Conservation (phyloP, 2,888 invertebrate species). For the Drosophila nr. perissopoda region DNA sequence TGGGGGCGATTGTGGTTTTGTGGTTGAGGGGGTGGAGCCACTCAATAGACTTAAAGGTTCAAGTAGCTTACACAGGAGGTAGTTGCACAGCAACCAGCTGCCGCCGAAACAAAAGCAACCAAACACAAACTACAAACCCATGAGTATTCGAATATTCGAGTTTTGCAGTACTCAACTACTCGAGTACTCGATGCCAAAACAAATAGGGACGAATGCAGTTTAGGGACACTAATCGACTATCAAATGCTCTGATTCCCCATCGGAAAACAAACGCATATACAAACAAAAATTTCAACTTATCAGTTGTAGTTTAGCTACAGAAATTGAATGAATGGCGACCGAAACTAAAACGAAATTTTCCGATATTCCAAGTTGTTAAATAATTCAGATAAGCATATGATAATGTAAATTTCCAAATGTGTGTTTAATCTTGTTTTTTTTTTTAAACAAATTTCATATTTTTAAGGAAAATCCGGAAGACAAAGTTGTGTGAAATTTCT, state of each 20-base stretch:
- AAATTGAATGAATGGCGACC: not conserved
- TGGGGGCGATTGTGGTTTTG: not conserved
- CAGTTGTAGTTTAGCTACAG: not conserved
- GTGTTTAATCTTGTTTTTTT: not conserved
- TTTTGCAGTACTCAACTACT: constrained; percentile 7
- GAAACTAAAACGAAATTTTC: not conserved
- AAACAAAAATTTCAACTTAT: not conserved
- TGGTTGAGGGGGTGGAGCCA: constrained; percentile 16
- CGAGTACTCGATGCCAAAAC: constrained; percentile 19
- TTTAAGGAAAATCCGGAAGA: not conserved
- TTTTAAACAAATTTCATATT: not conserved
- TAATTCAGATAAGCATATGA: not conserved
- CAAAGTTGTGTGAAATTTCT: not conserved
- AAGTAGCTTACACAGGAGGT: constrained; percentile 43
- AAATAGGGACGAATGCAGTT: constrained; percentile 20
- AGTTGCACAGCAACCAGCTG: constrained; percentile 24
- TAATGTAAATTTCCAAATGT: not conserved
- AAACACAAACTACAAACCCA: constrained; percentile 14
- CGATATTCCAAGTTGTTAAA: not conserved
- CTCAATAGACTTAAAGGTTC: constrained; percentile 70
- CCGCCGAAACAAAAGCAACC: constrained; percentile 21
- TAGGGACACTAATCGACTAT: constrained; percentile 5
- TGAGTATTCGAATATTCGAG: not conserved
- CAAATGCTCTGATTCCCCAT: constrained; percentile 3
- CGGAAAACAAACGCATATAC: not conserved